Base-by-base conservation (phyloP, 2,888 invertebrate genomes). In the Orthonychiurus folsomi region DNA sequence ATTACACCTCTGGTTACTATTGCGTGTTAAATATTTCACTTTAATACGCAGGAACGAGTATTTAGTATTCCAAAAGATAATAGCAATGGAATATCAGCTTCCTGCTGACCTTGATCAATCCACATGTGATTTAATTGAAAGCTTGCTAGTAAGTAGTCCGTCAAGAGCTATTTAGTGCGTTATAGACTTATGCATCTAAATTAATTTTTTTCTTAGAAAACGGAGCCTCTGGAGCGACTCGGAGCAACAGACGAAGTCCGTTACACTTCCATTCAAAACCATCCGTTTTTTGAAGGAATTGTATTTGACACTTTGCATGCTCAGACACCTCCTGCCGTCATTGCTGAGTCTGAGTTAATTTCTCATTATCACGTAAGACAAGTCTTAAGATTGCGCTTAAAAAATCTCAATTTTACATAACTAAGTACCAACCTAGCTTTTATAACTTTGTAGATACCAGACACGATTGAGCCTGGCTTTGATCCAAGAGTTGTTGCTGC, bases 1-100 rank as follows among this genome's bases (percentile, higher is more conserved):
- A n/a, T n/a, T n/a, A n/a, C n/a, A n/a, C n/a, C n/a, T n/a, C n/a
- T n/a, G n/a, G n/a, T n/a, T n/a, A n/a, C n/a, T n/a, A n/a, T n/a
- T n/a, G n/a, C n/a, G n/a, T n/a, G n/a, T n/a, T n/a, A n/a, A 28
- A 67, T 69, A n/a, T n/a, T n/a, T n/a, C n/a, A n/a, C n/a, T n/a
- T n/a, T 70, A 60, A 63, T 53, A 76, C 76, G 9, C 75, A 85
- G 87, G 68, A 93, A 88, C 78, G 97, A 97, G 77, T 99, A 93
- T 80, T 84, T 93, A 70, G 93, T 96, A 71, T 95, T 97, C 78
- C 92, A 94, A 79, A 94, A 94, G 79, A 95, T 99, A 73, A 81
- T 89, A 60, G 88, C 88, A 77, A 81, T 92, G 75, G 88, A 93
- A 61, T 94, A 93, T 77, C 87, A 88, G 75, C 93, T 94, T 75